phyloP scores from a whole-genome alignment of 2,797 vertebrate species.

The Arrhamphus sclerolepis region DNA sequence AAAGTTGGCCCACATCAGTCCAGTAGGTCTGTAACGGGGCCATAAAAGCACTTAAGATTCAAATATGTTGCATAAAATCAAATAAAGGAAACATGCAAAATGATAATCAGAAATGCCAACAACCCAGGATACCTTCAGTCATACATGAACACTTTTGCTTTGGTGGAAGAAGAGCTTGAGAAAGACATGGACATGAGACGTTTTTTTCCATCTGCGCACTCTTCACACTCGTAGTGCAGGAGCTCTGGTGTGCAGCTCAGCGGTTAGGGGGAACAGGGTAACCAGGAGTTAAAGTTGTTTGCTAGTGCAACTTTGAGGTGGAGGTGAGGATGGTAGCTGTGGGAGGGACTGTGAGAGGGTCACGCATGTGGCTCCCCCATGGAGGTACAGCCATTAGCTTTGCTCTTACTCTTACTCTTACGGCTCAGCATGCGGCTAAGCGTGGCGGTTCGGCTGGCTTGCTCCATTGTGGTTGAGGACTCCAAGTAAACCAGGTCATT shows the following conservation, averaged over 20 bases:
- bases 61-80: constrained; percentile 58
- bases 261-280: constrained; percentile 26
- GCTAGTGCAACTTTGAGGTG: constrained; percentile 52
- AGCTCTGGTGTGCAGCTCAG: constrained; percentile 22
- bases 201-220: constrained; percentile 32
- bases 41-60: constrained; percentile 59
- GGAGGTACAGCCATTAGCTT: constrained; percentile 83
- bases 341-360: constrained; percentile 34
- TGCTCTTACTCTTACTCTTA: constrained; percentile 87
- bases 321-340: constrained; percentile 40
- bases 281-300: constrained; percentile 27
- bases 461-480: constrained; percentile 81
- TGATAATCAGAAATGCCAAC: constrained; percentile 28
- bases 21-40: constrained; percentile 48
- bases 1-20: constrained; percentile 33
- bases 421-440: constrained; percentile 87
- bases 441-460: constrained; percentile 85
- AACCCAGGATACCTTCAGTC: constrained; percentile 28
- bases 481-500: constrained; percentile 95
- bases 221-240: constrained; percentile 47
- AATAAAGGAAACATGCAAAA: constrained; percentile 48
- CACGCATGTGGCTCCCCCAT: constrained; percentile 74
- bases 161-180: constrained; percentile 33
- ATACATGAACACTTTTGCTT: constrained; percentile 35
- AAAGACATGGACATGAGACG: constrained; percentile 21